Percentiles rank a stretch among this genome's conserved stretches.
These are phyloP conservation scores for Gobio occitaniae DNA, from an alignment of 2,797 vertebrate genomes.

Conservation along the genomic window DNA sequence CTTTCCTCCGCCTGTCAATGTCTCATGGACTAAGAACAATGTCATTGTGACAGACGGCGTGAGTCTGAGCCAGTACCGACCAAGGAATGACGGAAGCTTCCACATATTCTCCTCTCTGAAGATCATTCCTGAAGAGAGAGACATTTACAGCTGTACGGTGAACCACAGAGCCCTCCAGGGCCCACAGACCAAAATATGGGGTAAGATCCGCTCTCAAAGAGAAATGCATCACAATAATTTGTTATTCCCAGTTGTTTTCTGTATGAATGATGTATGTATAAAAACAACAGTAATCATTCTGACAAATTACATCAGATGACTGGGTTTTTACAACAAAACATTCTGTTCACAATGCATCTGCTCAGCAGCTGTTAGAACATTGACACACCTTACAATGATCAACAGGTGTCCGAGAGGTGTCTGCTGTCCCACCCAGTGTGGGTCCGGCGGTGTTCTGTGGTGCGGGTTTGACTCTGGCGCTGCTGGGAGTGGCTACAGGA, in stretches of 20 bases:
- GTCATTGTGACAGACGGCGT: slow-evolving; percentile 53
- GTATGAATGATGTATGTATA: neutral
- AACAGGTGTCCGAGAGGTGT: neutral
- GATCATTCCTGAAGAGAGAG: slow-evolving; percentile 72
- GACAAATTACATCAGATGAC: too few species aligned
- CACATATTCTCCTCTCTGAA: slow-evolving; percentile 77
- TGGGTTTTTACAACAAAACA: neutral
- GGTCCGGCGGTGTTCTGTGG: slow-evolving; percentile 45
- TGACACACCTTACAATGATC: neutral
- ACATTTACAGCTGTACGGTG: slow-evolving; percentile 79
- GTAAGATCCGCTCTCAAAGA: neutral
- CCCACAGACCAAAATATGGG: slow-evolving; percentile 53
- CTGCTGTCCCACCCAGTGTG: neutral
- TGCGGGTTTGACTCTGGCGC: slow-evolving; percentile 40
- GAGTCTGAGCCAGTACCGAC: slow-evolving; percentile 63
- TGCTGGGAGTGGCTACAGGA: slow-evolving; percentile 46
- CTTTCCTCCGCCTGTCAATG: slow-evolving; percentile 72
- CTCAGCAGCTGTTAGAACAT: neutral
- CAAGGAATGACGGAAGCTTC: slow-evolving; percentile 67
- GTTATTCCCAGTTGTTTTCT: neutral
- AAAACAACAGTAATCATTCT: too few species aligned
- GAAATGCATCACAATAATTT: neutral
- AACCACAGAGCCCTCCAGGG: slow-evolving; percentile 67
- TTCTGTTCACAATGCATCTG: neutral
- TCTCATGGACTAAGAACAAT: slow-evolving; percentile 73